Evolutionary conservation across 2,888 invertebrate genomes (phyloP), one percentile per base, ranked within the genome.

Genomic region (Mesorhabditis sp.): DNA sequence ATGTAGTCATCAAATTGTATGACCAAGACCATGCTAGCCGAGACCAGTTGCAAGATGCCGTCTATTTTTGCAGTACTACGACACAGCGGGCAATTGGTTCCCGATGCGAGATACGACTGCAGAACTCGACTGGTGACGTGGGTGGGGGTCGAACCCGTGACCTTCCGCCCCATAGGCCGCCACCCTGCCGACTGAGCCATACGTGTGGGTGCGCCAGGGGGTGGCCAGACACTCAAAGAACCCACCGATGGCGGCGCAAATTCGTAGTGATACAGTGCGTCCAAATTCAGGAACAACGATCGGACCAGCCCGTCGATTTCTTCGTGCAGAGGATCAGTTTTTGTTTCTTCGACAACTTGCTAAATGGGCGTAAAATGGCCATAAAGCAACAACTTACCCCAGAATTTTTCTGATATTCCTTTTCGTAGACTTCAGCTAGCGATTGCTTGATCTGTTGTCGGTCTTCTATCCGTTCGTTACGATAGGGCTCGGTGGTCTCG

Each of bases 371-470:
- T 28, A 28, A 1, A 28, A 28, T 28, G 28, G 28, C 1, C 28
- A 28, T 28, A 28, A 28, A 28, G 28, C 28, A 43, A 50, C 58
- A 42, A 43, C 67, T 42, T 76, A 88, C 89, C 87, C 89, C 90
- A 71, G 86, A 83, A 67, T 86, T 85, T 76, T 87, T 87, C 15
- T 88, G 72, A 79, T 87, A 89, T 77, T 89, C 88, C 62, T 88
- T 85, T 88, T 97, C 97, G 83, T 97, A 97, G 65, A 97, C 92
- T 87, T 97, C 91, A 0, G 94, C 92, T 67, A 98, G 89, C 67
- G 95, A 94, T 73, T 91, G 80, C 87, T 96, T 95, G 83, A 94
- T 94, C 85, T 96, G 96, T 82, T 95, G 93, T 80, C 95, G 93
- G 87, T 97, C 92, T 64, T 97, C 87, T 0, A 93, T 90, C 70